Evolutionary conservation across 37 sponge, comb jelly and placozoan genomes (phyloP).

Genomic region (Halisarca cf. caerulea): DNA sequence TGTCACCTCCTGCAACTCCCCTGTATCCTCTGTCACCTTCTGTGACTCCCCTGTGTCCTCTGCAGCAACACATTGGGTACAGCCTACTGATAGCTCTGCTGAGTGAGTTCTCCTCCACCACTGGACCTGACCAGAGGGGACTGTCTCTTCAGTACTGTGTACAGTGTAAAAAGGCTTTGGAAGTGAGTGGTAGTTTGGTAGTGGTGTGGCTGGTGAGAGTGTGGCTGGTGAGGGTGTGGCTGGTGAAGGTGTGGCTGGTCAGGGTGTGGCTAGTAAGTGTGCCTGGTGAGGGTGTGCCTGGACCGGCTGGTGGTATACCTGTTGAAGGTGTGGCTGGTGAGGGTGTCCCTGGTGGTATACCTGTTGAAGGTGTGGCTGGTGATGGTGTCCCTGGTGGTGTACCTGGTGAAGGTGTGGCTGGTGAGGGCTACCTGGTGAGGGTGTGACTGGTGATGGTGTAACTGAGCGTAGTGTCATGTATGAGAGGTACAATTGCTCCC

Average conservation of each 20-base stretch:
- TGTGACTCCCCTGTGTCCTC: too few species aligned
- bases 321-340: too few species aligned
- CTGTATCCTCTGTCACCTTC: too few species aligned
- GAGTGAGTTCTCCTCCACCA: conserved; percentile 49
- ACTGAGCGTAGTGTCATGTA: too few species aligned
- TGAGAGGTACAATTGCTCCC: not conserved
- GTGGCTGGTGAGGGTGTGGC: conserved; percentile 10
- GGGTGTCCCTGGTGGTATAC: too few species aligned
- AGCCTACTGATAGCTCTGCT: conserved; percentile 55
- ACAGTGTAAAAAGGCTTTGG: conserved; percentile 60
- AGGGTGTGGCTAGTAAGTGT: not conserved
- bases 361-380: too few species aligned
- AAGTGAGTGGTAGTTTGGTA: conserved; percentile 18
- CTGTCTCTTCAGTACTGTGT: conserved; percentile 61
- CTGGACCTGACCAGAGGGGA: conserved; percentile 49
- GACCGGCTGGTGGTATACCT: too few species aligned
- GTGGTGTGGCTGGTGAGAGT: not conserved
- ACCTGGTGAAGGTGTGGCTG: too few species aligned
- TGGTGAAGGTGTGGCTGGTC: not conserved
- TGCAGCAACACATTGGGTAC: not conserved
- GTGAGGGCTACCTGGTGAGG: too few species aligned
- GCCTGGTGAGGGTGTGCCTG: not conserved
- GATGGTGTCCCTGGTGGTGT: too few species aligned
- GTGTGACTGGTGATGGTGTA: too few species aligned
- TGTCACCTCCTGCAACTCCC: too few species aligned